Evolutionary conservation across 2,797 vertebrate genomes (phyloP), one percentile per base, ranked within the genome.

Genomic region (Strix occidentalis): DNA sequence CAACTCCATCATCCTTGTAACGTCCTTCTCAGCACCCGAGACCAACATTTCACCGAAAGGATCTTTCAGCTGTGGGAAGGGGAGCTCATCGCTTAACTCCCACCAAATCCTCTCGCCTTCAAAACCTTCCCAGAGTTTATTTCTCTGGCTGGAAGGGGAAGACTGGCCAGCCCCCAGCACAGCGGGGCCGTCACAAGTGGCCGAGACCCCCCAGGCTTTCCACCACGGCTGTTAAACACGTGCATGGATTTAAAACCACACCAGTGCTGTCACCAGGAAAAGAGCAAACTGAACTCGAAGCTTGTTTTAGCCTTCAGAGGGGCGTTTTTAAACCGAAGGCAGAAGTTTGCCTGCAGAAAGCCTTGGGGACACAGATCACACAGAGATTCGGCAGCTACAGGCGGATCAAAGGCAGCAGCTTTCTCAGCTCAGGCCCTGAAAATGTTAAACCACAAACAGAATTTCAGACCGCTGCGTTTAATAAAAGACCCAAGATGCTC

Each of bases 111-210:
- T 2, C 45, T 28, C 53, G 16, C 41, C 23, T 64, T n/a, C 14
- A 58, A 65, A 63, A 15, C 26, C 25, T 39, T 45, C 54, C 51
- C 60, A 2, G 0, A 8, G 14, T 28, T 51, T 79, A 16, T 28
- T 51, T 79, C 41, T 33, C 10, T 31, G 69, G 15, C 58, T 19
- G 45, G 39, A 33, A 54, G 37, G n/a, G 54, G 56, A 60, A 71
- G 33, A 37, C 21, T 25, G 18, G 15, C 20, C 77, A 75, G 41
- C 28, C 17, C 58, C 35, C 48, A 35, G 20, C n/a, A 17, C 45
- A 24, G 7, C 3, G 3, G 26, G n/a, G 19, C 4, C 0, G 8
- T 6, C 18, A 37, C 21, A 16, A 19, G 16, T 1, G 5, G 35
- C 24, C 13, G 25, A 43, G 72, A 20, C 21, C 16, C 35, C 19